Conservation (phyloP, 2,888 invertebrate genomes). For the Lepidochitona cinerea region DNA sequence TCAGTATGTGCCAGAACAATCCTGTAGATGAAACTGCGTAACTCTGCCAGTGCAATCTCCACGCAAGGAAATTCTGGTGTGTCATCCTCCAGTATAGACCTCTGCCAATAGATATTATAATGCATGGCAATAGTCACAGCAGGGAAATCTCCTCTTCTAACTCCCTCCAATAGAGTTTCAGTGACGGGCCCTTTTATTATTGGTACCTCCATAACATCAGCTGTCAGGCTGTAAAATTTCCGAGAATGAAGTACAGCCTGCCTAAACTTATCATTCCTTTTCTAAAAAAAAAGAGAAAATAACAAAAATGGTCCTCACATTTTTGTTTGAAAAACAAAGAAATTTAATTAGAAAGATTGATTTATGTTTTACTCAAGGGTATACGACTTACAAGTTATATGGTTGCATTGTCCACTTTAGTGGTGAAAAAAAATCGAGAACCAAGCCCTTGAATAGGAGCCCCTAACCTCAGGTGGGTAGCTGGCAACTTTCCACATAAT, state of each 20-base stretch:
- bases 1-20: conserved; percentile 53
- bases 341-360: too few species aligned
- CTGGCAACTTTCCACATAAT: too few species aligned
- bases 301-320: not conserved
- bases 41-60: conserved; percentile 47
- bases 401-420: too few species aligned
- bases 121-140: conserved; percentile 56
- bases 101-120: conserved; percentile 62
- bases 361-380: too few species aligned
- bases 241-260: conserved; percentile 55
- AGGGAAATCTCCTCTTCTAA: conserved; percentile 41
- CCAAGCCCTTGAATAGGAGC: too few species aligned
- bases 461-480: too few species aligned
- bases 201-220: conserved; percentile 11
- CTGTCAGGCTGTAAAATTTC: conserved; percentile 48
- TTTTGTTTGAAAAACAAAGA: too few species aligned
- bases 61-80: conserved; percentile 41
- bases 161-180: conserved; percentile 28
- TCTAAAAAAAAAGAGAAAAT: conserved; percentile 3
- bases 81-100: conserved; percentile 48
- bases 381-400: too few species aligned
- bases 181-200: conserved; percentile 4
- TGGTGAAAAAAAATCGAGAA: too few species aligned
- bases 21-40: conserved; percentile 56
- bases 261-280: conserved; percentile 26